Evolutionary conservation across 2,113 vertebrate genomes (phyloP).

Genomic region (Eudorcas thomsonii): DNA sequence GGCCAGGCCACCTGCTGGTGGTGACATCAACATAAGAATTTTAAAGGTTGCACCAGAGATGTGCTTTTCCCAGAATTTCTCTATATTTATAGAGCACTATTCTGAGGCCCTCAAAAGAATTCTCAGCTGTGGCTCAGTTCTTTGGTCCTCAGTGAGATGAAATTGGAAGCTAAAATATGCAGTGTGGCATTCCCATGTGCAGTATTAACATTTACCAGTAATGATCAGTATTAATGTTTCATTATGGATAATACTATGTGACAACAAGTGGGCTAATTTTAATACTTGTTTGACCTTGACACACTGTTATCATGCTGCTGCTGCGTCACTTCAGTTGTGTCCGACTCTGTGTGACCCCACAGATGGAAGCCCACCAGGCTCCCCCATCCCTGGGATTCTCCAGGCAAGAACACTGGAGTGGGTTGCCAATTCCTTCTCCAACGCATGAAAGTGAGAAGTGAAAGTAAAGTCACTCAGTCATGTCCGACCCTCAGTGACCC

Average conservation of each 20-base stretch:
- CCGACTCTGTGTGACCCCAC: too few relatives aligned
- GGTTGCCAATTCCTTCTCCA: too few relatives aligned
- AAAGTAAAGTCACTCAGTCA: too few relatives aligned
- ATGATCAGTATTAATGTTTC: background rate
- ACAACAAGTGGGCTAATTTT: background rate
- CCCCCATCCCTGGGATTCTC: too few relatives aligned
- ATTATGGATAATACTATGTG: background rate
- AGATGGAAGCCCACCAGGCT: too few relatives aligned
- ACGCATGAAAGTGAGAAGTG: too few relatives aligned
- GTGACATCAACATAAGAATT: background rate
- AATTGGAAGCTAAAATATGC: background rate
- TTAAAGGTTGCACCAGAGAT: background rate
- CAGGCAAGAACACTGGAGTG: too few relatives aligned
- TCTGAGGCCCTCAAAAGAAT: slow-evolving; percentile 21
- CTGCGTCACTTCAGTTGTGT: too few relatives aligned
- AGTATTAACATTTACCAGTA: background rate
- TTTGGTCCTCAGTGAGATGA: background rate
- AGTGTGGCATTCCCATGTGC: background rate
- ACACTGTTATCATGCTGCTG: background rate
- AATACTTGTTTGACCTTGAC: background rate
- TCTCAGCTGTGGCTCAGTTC: slow-evolving; percentile 29
- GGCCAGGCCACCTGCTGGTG: background rate
- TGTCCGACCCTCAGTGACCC: too few relatives aligned
- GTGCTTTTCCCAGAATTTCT: background rate
- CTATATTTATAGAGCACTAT: slow-evolving; percentile 11